Evolutionary conservation across 2,113 vertebrate genomes (phyloP).

Genomic region (Morone saxatilis): DNA sequence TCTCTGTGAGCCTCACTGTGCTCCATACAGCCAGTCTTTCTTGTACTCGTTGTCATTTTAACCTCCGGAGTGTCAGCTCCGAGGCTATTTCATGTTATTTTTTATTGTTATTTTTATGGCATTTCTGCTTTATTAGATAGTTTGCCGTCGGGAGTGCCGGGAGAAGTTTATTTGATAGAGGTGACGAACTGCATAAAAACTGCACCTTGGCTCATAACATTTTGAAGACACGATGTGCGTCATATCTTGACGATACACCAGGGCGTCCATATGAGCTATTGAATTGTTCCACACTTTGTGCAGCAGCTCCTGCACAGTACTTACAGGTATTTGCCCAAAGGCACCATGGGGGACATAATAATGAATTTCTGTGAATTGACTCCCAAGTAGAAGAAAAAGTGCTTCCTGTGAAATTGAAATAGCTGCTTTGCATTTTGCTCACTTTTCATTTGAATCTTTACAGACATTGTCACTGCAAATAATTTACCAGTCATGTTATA

Average conservation of each 20-base stretch:
- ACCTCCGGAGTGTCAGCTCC: conserved; percentile 44
- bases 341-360: conserved; percentile 24
- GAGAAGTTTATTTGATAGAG: conserved; percentile 60
- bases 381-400: background rate
- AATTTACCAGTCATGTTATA: background rate
- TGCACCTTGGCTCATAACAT: conserved; percentile 49
- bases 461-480: background rate
- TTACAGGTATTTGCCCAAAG: conserved; percentile 19
- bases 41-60: conserved; percentile 40
- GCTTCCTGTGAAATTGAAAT: conserved; percentile 17
- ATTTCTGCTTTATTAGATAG: conserved; percentile 67
- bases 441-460: conserved; percentile 2
- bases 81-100: conserved; percentile 50
- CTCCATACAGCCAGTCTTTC: background rate
- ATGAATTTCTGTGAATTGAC: conserved; percentile 35
- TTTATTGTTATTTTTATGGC: conserved; percentile 68
- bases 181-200: conserved; percentile 51
- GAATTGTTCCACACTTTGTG: conserved; percentile 27
- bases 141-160: conserved; percentile 37
- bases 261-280: conserved; percentile 16
- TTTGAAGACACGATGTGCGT: conserved; percentile 26
- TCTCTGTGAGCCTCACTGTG: background rate
- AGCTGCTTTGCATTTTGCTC: conserved; percentile 27
- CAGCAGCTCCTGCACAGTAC: background rate
- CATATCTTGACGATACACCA: conserved; percentile 38